These are phyloP conservation scores for Zeus faber DNA, from an alignment of 2,113 vertebrate species.

Conservation along the genomic window DNA sequence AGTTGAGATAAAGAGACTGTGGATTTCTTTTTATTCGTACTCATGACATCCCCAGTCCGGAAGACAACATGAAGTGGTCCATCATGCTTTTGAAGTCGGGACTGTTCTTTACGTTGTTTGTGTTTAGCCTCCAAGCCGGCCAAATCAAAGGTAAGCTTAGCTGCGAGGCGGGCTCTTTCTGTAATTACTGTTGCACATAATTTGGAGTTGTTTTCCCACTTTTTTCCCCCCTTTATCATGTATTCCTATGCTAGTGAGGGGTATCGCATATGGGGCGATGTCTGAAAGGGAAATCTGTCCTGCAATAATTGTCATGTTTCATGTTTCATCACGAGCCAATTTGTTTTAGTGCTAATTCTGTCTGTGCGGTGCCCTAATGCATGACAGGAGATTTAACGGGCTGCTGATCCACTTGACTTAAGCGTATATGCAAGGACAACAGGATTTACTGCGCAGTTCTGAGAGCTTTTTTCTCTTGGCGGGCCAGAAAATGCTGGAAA, in stretches of 20 bases:
- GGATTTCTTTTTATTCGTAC: slow-evolving; percentile 31
- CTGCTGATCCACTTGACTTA: slow-evolving; percentile 7
- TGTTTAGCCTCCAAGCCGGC: slow-evolving; percentile 82
- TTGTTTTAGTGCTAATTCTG: too few relatives aligned
- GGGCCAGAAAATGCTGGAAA: too few relatives aligned
- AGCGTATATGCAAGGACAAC: slow-evolving; percentile 13
- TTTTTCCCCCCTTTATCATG: too few relatives aligned
- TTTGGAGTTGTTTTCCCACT: slow-evolving; percentile 10
- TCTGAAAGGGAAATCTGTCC: too few relatives aligned
- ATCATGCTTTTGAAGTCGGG: slow-evolving; percentile 84
- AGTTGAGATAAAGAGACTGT: slow-evolving; percentile 40
- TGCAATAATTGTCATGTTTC: not conserved
- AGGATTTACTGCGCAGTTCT: not conserved
- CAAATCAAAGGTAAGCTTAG: slow-evolving; percentile 85
- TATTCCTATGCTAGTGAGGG: too few relatives aligned
- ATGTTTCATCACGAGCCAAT: too few relatives aligned
- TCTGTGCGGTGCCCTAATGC: not conserved
- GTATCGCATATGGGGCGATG: too few relatives aligned
- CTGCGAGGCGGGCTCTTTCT: slow-evolving; percentile 4
- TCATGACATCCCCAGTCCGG: slow-evolving; percentile 43
- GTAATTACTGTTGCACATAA: slow-evolving; percentile 15
- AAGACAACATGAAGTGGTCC: slow-evolving; percentile 59
- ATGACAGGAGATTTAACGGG: slow-evolving; percentile 9
- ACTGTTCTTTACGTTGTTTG: slow-evolving; percentile 80
- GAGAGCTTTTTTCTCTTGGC: too few relatives aligned